Evolutionary conservation across 2,113 vertebrate genomes (phyloP).

Genomic region (Suricata suricatta): DNA sequence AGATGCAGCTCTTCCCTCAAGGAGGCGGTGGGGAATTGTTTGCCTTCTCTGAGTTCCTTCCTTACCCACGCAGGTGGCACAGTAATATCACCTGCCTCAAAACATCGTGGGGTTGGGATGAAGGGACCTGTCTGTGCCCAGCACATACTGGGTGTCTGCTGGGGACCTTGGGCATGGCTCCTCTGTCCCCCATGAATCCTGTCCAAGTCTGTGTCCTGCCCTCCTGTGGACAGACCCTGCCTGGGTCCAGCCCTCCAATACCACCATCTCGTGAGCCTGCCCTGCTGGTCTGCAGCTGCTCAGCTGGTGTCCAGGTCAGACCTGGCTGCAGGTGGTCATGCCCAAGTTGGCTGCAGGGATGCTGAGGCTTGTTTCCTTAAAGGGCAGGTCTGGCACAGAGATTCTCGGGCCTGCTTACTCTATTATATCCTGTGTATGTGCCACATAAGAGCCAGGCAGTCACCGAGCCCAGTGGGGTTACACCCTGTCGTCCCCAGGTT

Average conservation of each 20-base stretch:
- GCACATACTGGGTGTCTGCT: not conserved
- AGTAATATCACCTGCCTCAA: not conserved
- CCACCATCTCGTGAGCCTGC: not conserved
- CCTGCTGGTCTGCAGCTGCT: not conserved
- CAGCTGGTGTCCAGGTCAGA: not conserved
- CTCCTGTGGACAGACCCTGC: not conserved
- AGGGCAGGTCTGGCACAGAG: not conserved
- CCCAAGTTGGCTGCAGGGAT: rapidly evolving
- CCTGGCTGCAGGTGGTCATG: not conserved
- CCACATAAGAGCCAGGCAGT: not conserved
- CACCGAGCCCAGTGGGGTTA: not conserved
- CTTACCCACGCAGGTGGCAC: not conserved
- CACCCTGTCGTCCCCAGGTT: not conserved
- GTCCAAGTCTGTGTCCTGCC: not conserved
- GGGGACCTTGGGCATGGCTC: not conserved
- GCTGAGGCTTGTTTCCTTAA: not conserved
- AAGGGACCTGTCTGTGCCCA: not conserved
- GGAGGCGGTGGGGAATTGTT: not conserved
- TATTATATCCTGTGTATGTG: not conserved
- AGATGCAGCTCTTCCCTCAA: not conserved
- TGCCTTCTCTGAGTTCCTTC: not conserved
- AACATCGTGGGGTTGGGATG: not conserved
- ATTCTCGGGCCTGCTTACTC: not conserved
- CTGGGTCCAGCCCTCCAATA: not conserved
- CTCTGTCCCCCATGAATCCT: not conserved